A percentile compares a stretch with the other conserved stretches of the same genome.
These are phyloP conservation scores for Circaetus cinerascens DNA, from an alignment of 2,113 vertebrate genomes.

Conservation along the genomic window DNA sequence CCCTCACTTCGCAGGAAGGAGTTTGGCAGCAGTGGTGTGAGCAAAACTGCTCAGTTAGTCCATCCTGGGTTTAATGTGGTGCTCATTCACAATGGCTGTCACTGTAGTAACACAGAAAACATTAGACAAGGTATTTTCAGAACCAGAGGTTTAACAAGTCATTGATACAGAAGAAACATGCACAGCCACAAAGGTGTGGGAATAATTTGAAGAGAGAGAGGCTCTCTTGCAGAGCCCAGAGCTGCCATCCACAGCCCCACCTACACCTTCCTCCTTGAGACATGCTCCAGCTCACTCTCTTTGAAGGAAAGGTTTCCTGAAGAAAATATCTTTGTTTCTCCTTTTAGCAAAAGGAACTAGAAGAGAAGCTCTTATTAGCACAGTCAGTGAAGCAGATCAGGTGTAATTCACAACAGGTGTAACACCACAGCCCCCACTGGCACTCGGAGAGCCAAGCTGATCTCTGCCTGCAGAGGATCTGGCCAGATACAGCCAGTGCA, in stretches of 20 bases:
- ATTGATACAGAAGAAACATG: neutral
- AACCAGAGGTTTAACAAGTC: neutral
- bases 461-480: neutral
- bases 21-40: neutral
- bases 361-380: too few relatives aligned
- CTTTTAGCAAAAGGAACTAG: neutral
- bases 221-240: neutral
- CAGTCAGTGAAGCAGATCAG: neutral
- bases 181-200: neutral
- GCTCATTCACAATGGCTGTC: neutral
- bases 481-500: neutral
- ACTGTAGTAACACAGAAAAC: neutral
- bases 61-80: neutral
- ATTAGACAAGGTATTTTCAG: neutral
- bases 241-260: neutral
- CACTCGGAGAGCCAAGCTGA: neutral
- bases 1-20: neutral
- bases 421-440: neutral
- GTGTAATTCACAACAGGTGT: neutral
- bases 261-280: neutral
- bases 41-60: neutral
- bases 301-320: neutral
- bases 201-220: too few relatives aligned
- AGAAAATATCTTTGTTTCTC: neutral
- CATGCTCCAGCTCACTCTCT: neutral